Percentiles rank a stretch among this genome's conserved stretches.
Evolutionary conservation across 2,797 vertebrate genomes (phyloP).

Genomic region (Myotis findleyi): DNA sequence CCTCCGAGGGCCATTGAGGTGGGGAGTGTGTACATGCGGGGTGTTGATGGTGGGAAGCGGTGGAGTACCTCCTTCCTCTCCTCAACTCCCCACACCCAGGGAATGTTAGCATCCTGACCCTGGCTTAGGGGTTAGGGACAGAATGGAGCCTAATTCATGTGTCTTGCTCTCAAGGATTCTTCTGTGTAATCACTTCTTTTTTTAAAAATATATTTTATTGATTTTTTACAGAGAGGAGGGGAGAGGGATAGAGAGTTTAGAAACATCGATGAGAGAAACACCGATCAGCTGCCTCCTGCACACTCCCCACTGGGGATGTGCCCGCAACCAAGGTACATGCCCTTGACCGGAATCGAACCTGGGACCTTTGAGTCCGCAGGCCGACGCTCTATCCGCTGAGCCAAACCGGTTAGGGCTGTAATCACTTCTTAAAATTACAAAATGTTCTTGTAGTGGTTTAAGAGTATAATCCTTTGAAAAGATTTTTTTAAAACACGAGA

Average conservation of each 20-base stretch:
- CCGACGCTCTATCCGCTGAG: too few relatives aligned
- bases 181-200: background rate
- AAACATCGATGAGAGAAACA: too few relatives aligned
- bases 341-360: too few relatives aligned
- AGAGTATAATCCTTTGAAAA: background rate
- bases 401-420: background rate
- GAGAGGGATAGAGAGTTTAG: too few relatives aligned
- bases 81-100: background rate
- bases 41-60: background rate
- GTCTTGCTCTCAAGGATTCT: background rate
- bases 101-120: background rate
- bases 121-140: background rate
- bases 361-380: too few relatives aligned
- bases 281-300: too few relatives aligned
- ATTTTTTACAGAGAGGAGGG: too few relatives aligned
- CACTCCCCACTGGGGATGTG: too few relatives aligned
- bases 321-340: too few relatives aligned
- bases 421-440: background rate
- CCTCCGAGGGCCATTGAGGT: background rate
- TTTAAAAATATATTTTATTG: too few relatives aligned
- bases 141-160: background rate
- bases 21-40: fast-evolving
- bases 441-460: background rate
- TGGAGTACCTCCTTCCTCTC: background rate
- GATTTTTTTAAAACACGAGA: background rate